Conservation (phyloP, 2,888 invertebrate genomes). For the Biston stratarius region DNA sequence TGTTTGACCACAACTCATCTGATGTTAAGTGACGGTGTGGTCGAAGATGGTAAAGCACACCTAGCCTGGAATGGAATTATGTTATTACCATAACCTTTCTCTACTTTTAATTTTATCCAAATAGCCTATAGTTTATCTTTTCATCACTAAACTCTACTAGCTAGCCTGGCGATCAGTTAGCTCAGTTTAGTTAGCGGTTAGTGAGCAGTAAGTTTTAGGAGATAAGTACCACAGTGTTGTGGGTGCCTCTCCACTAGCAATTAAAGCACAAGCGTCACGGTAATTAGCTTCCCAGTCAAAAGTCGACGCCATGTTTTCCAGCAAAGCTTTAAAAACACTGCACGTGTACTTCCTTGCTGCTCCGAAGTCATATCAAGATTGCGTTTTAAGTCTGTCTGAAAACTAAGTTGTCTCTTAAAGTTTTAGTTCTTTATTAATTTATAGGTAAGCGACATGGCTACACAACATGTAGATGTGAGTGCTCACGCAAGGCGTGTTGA, state of each 20-base stretch:
- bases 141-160: too few relatives aligned
- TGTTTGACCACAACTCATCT: too few relatives aligned
- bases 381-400: background rate
- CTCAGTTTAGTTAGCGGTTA: background rate
- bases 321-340: constrained; percentile 44
- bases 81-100: too few relatives aligned
- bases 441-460: too few relatives aligned
- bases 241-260: constrained; percentile 62
- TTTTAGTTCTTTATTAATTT: background rate
- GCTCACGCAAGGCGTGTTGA: too few relatives aligned
- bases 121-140: too few relatives aligned
- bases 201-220: background rate
- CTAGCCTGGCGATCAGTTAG: too few relatives aligned
- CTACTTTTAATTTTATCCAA: too few relatives aligned
- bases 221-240: background rate
- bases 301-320: constrained; percentile 59
- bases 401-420: background rate
- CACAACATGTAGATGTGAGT: too few relatives aligned
- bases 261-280: constrained; percentile 79
- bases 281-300: constrained; percentile 84
- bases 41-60: too few relatives aligned
- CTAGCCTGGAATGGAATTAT: too few relatives aligned
- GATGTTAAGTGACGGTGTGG: too few relatives aligned
- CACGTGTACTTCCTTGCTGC: background rate
- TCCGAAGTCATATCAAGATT: background rate